Conservation (phyloP, 2,113 vertebrate species). For the Motacilla alba region DNA sequence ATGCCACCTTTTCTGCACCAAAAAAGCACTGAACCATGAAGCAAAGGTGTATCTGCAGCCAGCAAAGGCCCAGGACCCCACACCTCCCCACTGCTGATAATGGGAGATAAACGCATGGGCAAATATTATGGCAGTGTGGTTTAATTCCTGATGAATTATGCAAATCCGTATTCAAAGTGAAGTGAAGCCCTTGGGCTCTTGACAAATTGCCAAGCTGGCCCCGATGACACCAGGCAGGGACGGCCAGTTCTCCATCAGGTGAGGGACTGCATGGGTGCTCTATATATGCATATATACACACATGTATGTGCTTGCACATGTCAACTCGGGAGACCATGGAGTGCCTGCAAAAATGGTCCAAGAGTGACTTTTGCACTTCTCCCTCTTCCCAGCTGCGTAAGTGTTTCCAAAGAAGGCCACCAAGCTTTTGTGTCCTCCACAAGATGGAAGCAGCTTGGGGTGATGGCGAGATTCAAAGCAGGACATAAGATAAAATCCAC, state of each 20-base stretch:
- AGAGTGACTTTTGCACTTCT: background rate
- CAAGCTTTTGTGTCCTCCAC: fast-evolving
- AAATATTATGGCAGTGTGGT: background rate
- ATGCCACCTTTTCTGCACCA: background rate
- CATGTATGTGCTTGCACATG: fast-evolving
- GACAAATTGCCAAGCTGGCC: constrained; percentile 14
- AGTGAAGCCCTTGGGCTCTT: background rate
- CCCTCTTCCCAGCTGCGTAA: background rate
- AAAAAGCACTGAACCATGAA: fast-evolving
- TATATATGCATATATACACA: fast-evolving
- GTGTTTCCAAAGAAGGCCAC: background rate
- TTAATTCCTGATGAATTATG: constrained; percentile 36
- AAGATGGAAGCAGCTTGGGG: background rate
- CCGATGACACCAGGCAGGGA: background rate
- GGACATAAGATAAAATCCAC: background rate
- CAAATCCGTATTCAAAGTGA: constrained; percentile 26
- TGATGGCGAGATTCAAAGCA: fast-evolving
- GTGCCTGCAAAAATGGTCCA: background rate
- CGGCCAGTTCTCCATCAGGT: background rate
- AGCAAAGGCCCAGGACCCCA: fast-evolving
- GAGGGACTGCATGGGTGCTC: background rate
- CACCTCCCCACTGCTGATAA: background rate
- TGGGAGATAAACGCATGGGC: background rate
- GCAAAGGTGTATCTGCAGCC: fast-evolving
- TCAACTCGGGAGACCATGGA: background rate